Percentiles rank a stretch among this genome's conserved stretches.
Evolutionary conservation across 2,113 vertebrate genomes (phyloP).

Genomic region (Cephalopholis sonnerati): DNA sequence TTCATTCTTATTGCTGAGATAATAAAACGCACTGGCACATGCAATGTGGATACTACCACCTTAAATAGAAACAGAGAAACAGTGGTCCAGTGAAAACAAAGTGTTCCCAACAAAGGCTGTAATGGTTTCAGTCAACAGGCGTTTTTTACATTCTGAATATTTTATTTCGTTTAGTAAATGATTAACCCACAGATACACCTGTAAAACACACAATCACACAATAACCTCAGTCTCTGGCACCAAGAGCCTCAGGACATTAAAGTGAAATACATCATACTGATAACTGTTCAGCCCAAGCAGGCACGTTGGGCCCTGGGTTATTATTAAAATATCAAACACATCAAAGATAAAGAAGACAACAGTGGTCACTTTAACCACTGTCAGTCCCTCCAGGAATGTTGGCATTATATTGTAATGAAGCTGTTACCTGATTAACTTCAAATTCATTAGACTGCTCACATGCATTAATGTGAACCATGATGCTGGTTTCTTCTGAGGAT

Average conservation of each 20-base stretch:
- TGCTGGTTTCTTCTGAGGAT: background rate
- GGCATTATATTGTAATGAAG: background rate
- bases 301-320: background rate
- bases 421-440: background rate
- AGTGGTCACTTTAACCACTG: background rate
- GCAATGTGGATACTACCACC: background rate
- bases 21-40: background rate
- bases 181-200: background rate
- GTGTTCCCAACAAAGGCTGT: background rate
- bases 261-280: background rate
- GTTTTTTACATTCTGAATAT: background rate
- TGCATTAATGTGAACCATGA: background rate
- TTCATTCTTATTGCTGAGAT: background rate
- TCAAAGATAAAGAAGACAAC: background rate
- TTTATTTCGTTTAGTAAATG: background rate
- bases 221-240: background rate
- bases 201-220: background rate
- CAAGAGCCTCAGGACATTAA: background rate
- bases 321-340: background rate
- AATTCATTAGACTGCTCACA: background rate
- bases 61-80: slow-evolving; percentile 10
- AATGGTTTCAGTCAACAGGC: slow-evolving; percentile 1
- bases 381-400: background rate
- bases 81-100: background rate
- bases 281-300: background rate